phyloP scores from a whole-genome alignment of 64 coral and sea anemone species.

The Stichodactyla helianthus region DNA sequence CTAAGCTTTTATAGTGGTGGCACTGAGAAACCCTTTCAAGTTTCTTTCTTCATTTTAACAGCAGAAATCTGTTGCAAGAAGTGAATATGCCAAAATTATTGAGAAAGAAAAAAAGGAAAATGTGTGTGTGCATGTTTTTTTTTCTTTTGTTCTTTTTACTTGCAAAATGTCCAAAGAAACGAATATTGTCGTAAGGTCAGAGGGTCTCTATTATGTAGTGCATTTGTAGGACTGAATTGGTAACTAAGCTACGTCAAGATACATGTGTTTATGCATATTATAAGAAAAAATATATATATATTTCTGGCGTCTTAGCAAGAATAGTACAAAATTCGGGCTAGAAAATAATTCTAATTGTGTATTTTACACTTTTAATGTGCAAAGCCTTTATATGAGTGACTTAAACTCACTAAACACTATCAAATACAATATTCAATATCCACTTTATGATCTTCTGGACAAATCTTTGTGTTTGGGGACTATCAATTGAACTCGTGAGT shows the following conservation, averaged over 20 bases:
- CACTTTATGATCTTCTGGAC: neutral
- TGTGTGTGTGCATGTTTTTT: no score
- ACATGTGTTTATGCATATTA: neutral
- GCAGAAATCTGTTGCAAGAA: no score
- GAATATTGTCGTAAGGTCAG: no score
- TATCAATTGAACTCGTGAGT: no score
- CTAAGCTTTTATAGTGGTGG: neutral
- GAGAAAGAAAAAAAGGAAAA: no score
- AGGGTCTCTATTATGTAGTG: neutral
- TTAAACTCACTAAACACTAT: neutral
- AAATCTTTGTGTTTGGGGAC: neutral
- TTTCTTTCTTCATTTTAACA: no score
- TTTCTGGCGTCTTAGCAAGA: slow-evolving; percentile 1
- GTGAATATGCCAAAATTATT: no score
- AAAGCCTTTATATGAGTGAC: slow-evolving; percentile 15
- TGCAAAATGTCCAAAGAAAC: no score
- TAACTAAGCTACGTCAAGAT: neutral
- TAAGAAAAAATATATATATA: neutral
- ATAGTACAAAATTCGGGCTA: slow-evolving; percentile 6
- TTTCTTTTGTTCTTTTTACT: no score
- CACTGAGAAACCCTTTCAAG: neutral
- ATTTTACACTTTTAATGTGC: slow-evolving; percentile 18
- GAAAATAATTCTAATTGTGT: slow-evolving; percentile 1
- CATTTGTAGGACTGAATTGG: neutral
- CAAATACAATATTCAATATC: slow-evolving; percentile 11